A percentile compares a stretch with the other conserved stretches of the same genome.
These are phyloP conservation scores for Patella depressa DNA, from an alignment of 2,888 invertebrate species.

Conservation along the genomic window DNA sequence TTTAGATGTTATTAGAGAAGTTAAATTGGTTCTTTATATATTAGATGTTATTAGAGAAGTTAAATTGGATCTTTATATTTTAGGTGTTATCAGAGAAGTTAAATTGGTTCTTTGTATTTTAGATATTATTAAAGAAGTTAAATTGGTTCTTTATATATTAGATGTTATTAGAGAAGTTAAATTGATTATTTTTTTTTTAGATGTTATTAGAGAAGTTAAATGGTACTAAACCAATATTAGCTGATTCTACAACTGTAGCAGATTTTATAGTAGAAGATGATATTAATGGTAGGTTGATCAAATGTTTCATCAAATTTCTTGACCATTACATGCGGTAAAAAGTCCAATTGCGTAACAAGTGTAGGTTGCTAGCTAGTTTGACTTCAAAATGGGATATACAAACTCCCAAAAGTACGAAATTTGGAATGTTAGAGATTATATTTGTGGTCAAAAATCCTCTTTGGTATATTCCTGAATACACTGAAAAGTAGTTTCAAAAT, in stretches of 20 bases:
- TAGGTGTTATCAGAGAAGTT: conserved; percentile 90
- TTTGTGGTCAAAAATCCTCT: too few species aligned
- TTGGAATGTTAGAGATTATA: too few species aligned
- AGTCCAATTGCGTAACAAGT: too few species aligned
- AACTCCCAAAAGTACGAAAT: too few species aligned
- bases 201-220: conserved; percentile 92
- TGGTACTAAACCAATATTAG: conserved; percentile 75
- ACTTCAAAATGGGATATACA: too few species aligned
- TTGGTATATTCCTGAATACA: too few species aligned
- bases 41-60: not conserved
- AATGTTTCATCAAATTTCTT: too few species aligned
- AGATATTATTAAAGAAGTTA: not conserved
- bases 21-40: not conserved
- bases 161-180: not conserved
- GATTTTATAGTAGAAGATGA: conserved; percentile 55
- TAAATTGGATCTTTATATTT: conserved; percentile 23
- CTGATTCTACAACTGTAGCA: conserved; percentile 76
- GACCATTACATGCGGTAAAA: too few species aligned
- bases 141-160: not conserved
- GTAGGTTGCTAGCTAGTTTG: too few species aligned
- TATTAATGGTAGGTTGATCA: conserved; percentile 26
- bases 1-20: conserved; percentile 2
- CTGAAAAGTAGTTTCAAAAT: too few species aligned
- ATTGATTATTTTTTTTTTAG: conserved; percentile 69
- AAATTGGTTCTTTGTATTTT: not conserved